phyloP scores from a whole-genome alignment of 2,113 vertebrate genomes.

The Macaca fascicularis region DNA sequence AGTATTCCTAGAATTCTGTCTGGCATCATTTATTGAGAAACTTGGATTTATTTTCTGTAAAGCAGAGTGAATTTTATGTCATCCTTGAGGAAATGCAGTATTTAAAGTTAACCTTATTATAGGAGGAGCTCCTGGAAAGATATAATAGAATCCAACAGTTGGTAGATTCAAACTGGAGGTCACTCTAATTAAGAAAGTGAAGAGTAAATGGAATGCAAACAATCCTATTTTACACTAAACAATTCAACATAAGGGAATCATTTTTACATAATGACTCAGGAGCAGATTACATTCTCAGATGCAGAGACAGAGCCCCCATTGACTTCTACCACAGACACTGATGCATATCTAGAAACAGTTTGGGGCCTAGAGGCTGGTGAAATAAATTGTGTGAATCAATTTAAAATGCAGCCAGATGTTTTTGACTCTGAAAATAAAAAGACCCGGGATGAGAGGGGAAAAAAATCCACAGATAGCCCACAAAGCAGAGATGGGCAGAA shows the following conservation, averaged over 20 bases:
- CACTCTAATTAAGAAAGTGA: conserved; percentile 72
- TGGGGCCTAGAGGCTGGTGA: conserved; percentile 59
- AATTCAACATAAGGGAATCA: conserved; percentile 41
- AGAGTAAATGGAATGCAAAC: conserved; percentile 72
- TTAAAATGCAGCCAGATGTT: conserved; percentile 75
- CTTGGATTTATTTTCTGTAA: conserved; percentile 71
- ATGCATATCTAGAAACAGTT: conserved; percentile 47
- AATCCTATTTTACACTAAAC: conserved; percentile 71
- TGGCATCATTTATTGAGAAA: conserved; percentile 52
- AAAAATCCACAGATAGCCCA: neutral
- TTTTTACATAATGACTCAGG: conserved; percentile 52
- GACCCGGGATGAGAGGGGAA: too few relatives aligned
- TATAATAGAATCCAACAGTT: conserved; percentile 54
- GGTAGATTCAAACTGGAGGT: conserved; percentile 66
- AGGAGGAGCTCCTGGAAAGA: conserved; percentile 65
- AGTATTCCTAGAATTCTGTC: conserved; percentile 55
- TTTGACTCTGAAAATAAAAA: conserved; percentile 37
- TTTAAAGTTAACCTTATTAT: conserved; percentile 76
- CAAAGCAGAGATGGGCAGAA: neutral
- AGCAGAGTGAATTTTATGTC: conserved; percentile 66
- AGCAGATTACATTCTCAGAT: conserved; percentile 52
- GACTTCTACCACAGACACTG: neutral
- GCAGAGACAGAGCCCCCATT: neutral
- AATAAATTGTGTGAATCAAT: conserved; percentile 67
- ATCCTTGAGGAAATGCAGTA: conserved; percentile 54